Percentiles rank a stretch among this genome's conserved stretches.
phyloP scores from a whole-genome alignment of 1,140 invertebrate species.

The Vanessa tameamea region DNA sequence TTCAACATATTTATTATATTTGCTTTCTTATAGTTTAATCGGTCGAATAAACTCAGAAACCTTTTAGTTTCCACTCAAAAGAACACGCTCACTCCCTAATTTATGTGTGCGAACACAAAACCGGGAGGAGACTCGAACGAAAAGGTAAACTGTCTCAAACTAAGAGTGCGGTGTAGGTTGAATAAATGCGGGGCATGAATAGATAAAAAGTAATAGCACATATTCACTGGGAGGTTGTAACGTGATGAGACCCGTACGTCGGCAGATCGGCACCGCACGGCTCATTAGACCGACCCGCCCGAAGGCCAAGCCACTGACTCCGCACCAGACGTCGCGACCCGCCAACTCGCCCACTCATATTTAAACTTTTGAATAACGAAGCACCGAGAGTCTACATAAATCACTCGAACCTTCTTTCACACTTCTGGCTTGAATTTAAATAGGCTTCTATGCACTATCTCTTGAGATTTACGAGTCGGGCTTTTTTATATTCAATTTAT shows the following conservation, averaged over 20 bases:
- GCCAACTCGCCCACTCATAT: constrained; percentile 50
- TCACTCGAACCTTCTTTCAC: constrained; percentile 65
- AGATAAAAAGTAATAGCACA: constrained; percentile 42
- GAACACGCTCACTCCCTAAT: constrained; percentile 24
- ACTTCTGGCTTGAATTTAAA: constrained; percentile 72
- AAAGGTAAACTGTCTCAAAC: constrained; percentile 31
- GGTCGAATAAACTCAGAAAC: constrained; percentile 26
- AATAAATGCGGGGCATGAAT: constrained; percentile 40
- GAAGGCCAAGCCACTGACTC: constrained; percentile 12
- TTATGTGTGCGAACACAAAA: constrained; percentile 16
- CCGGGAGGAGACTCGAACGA: constrained; percentile 13
- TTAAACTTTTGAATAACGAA: constrained; percentile 67
- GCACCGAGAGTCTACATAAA: constrained; percentile 58
- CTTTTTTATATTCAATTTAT: constrained; percentile 39
- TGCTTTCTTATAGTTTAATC: constrained; percentile 20
- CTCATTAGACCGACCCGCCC: constrained; percentile 38
- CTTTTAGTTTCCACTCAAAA: constrained; percentile 36
- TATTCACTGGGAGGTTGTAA: constrained; percentile 37
- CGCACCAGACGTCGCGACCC: constrained; percentile 21
- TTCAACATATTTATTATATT: neutral
- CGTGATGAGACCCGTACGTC: constrained; percentile 32
- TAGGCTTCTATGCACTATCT: constrained; percentile 62
- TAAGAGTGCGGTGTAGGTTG: constrained; percentile 21
- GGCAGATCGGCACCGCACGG: constrained; percentile 31
- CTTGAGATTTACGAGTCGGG: constrained; percentile 54